Evolutionary conservation across 2,888 invertebrate species (phyloP).

Genomic region (Noctua janthe): DNA sequence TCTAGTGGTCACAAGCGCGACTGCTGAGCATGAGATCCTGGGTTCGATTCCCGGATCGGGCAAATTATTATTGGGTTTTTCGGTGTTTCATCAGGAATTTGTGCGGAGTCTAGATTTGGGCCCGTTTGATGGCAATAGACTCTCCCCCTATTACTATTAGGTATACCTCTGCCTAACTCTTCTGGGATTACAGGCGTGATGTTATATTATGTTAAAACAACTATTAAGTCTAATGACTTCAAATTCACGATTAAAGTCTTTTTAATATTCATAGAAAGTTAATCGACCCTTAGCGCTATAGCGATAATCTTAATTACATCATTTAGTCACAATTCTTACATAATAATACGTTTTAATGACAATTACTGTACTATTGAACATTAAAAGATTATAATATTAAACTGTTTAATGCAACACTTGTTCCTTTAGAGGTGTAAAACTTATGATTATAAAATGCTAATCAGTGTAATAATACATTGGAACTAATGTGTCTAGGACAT

Average conservation of each 20-base stretch:
- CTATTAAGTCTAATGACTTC: constrained; percentile 20
- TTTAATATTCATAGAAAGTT: constrained; percentile 43
- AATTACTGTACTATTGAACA: constrained; percentile 1
- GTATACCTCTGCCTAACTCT: neutral
- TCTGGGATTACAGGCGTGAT: neutral
- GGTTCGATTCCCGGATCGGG: neutral
- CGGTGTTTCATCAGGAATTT: neutral
- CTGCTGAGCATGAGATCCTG: neutral
- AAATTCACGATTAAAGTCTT: neutral
- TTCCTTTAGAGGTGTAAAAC: constrained; percentile 3
- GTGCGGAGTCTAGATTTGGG: neutral
- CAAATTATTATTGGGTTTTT: too few species aligned
- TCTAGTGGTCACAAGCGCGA: too few species aligned
- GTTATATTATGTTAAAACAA: neutral
- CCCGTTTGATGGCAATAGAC: neutral
- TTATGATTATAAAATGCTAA: constrained; percentile 14
- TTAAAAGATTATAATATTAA: constrained; percentile 13
- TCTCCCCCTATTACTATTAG: neutral
- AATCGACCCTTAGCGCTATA: constrained; percentile 5
- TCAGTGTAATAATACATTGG: neutral
- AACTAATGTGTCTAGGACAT: neutral
- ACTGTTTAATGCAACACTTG: constrained; percentile 1
- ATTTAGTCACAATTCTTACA: constrained; percentile 42
- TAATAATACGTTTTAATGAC: constrained; percentile 19
- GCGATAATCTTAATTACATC: constrained; percentile 34